phyloP scores from a whole-genome alignment of 2,797 vertebrate species.

The Anableps anableps region DNA sequence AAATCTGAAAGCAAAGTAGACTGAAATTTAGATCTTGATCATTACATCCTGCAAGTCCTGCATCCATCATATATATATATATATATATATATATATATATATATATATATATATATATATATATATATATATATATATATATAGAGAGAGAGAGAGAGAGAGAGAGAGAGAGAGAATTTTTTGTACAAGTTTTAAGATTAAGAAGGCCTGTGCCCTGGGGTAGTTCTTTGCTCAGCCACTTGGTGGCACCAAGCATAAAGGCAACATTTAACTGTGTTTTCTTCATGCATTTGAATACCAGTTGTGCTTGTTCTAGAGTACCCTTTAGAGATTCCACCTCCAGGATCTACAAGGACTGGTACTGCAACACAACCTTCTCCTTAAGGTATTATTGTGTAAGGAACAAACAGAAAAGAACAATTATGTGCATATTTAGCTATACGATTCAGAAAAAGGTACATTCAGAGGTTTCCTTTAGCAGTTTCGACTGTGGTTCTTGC shows the following conservation, averaged over 20 bases:
- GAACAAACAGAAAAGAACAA: slow-evolving; percentile 16
- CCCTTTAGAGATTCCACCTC: slow-evolving; percentile 10
- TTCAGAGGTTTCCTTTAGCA: slow-evolving; percentile 34
- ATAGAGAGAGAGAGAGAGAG: no score
- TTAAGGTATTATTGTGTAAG: slow-evolving; percentile 8
- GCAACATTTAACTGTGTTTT: slow-evolving; percentile 16
- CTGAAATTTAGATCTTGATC: slow-evolving; percentile 28
- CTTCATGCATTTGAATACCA: slow-evolving; percentile 24
- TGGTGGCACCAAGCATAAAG: slow-evolving; percentile 44
- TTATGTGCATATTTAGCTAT: slow-evolving; percentile 29
- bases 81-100: no score
- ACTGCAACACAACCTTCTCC: slow-evolving; percentile 14
- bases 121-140: no score
- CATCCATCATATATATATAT: no score
- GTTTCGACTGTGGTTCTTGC: slow-evolving; percentile 27
- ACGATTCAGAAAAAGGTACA: slow-evolving; percentile 29
- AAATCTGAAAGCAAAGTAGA: slow-evolving; percentile 80
- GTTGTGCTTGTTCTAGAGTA: slow-evolving; percentile 19
- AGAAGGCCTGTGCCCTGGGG: not conserved
- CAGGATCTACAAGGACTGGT: slow-evolving; percentile 12
- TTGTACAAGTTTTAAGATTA: no score
- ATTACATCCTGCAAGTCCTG: not conserved
- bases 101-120: no score
- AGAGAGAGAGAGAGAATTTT: no score
- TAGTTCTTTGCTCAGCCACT: slow-evolving; percentile 49